phyloP scores from a whole-genome alignment of 2,888 invertebrate species.

The Perizoma flavofasciatum region DNA sequence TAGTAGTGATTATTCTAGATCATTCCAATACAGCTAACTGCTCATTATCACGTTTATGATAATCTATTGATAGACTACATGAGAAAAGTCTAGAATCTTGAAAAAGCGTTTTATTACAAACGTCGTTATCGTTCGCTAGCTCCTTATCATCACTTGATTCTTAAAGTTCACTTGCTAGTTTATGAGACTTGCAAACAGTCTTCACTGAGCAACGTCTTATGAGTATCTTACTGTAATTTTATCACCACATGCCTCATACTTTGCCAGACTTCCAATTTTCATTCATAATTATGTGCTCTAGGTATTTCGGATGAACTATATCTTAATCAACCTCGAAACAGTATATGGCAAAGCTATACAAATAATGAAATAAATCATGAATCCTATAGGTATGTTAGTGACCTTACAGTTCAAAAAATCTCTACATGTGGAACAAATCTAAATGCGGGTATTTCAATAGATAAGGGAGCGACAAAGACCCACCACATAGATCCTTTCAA shows the following conservation, averaged over 20 bases:
- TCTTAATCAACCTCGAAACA: too few species aligned
- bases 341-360: too few species aligned
- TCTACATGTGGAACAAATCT: conserved; percentile 3
- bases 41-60: conserved; percentile 10
- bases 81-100: neutral
- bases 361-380: too few species aligned
- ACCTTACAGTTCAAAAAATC: neutral
- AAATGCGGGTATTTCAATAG: conserved; percentile 21
- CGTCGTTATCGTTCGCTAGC: conserved; percentile 9
- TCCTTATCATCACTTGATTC: neutral
- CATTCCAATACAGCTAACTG: conserved; percentile 4
- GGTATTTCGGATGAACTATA: too few species aligned
- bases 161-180: too few species aligned
- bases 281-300: too few species aligned
- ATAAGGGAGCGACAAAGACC: conserved; percentile 30
- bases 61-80: neutral
- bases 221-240: too few species aligned
- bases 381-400: too few species aligned
- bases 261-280: too few species aligned
- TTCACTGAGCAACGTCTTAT: too few species aligned
- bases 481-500: conserved; percentile 60
- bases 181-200: too few species aligned
- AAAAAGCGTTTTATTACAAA: neutral
- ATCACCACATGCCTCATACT: too few species aligned
- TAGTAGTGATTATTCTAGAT: conserved; percentile 1